Percentiles rank a stretch among this genome's conserved stretches.
Conservation (phyloP, 2,113 vertebrate genomes). For the Picathartes gymnocephalus region DNA sequence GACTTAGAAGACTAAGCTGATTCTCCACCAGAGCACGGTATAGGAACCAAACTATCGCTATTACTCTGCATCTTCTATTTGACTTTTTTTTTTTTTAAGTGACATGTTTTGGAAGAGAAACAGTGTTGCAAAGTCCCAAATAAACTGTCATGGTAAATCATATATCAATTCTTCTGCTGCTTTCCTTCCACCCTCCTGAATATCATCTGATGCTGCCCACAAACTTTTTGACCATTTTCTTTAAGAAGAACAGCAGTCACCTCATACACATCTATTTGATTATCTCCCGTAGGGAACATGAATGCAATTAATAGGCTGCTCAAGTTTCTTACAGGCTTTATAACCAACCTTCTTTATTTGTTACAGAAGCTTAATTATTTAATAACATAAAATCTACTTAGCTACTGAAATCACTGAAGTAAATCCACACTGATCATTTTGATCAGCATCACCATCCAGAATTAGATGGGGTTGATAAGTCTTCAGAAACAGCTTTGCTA, state of each 20-base stretch:
- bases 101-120: not conserved
- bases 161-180: not conserved
- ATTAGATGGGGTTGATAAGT: not conserved
- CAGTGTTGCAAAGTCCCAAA: not conserved
- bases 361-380: not conserved
- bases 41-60: rapidly evolving
- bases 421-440: not conserved
- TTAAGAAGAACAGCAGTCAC: not conserved
- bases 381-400: slow-evolving; percentile 47
- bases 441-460: not conserved
- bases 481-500: not conserved
- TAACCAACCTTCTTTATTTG: not conserved
- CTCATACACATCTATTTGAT: not conserved
- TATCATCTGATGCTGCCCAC: not conserved
- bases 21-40: not conserved
- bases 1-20: not conserved
- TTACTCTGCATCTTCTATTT: too few species aligned
- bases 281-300: not conserved
- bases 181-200: not conserved
- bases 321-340: not conserved
- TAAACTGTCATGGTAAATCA: not conserved
- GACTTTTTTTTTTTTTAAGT: not conserved
- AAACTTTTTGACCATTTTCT: not conserved
- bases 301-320: not conserved
- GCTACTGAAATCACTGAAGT: not conserved